A percentile compares a stretch with the other conserved stretches of the same genome.
Conservation (phyloP, 2,888 invertebrate species). For the Cenopis cana region DNA sequence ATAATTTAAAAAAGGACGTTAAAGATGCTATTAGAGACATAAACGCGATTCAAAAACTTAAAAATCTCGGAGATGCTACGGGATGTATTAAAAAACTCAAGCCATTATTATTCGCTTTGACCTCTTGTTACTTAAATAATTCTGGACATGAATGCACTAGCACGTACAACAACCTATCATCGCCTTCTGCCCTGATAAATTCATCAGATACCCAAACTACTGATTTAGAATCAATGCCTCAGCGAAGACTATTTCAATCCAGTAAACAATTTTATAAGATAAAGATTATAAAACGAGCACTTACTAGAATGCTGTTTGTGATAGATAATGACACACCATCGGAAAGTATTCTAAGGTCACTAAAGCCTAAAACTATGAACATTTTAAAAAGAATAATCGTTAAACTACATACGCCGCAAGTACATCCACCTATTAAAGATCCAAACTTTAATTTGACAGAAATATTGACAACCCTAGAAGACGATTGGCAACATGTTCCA, state of each 20-base stretch:
- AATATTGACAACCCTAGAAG: slow-evolving; percentile 60
- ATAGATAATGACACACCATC: slow-evolving; percentile 57
- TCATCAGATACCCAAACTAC: not conserved
- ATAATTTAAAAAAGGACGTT: slow-evolving; percentile 43
- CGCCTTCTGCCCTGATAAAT: not conserved
- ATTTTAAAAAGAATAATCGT: slow-evolving; percentile 62
- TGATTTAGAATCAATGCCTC: not conserved
- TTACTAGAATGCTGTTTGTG: slow-evolving; percentile 54
- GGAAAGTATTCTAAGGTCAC: slow-evolving; percentile 52
- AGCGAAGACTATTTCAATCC: slow-evolving; percentile 36
- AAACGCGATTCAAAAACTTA: slow-evolving; percentile 19
- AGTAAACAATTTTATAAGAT: not conserved
- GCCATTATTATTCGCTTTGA: slow-evolving; percentile 17
- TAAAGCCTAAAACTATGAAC: slow-evolving; percentile 56
- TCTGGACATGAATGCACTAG: slow-evolving; percentile 1
- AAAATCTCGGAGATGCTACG: slow-evolving; percentile 8
- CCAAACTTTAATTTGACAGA: slow-evolving; percentile 58
- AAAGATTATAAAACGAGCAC: not conserved
- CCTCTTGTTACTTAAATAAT: slow-evolving; percentile 19
- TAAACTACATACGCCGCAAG: slow-evolving; percentile 52
- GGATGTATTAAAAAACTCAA: slow-evolving; percentile 9
- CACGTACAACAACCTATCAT: not conserved
- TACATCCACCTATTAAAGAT: slow-evolving; percentile 51
- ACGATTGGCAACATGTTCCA: slow-evolving; percentile 57
- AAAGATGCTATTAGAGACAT: slow-evolving; percentile 19